Percentiles rank a stretch among this genome's conserved stretches.
Evolutionary conservation across 2,113 vertebrate genomes (phyloP).

Genomic region (Gymnobelideus leadbeateri): DNA sequence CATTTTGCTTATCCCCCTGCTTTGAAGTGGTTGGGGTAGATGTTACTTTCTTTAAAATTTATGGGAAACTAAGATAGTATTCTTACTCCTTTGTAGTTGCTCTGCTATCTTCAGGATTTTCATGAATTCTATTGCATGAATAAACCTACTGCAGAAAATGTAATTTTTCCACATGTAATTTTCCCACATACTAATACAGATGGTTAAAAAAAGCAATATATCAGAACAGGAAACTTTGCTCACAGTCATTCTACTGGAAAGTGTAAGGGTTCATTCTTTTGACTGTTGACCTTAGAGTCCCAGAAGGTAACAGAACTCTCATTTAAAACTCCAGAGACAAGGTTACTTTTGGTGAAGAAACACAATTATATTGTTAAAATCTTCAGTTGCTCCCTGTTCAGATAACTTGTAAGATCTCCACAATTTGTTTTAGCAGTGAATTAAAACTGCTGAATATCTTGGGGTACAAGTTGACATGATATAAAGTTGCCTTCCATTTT

Average conservation of each 20-base stretch:
- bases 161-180: background rate
- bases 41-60: constrained; percentile 17
- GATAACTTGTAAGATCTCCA: background rate
- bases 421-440: background rate
- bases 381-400: background rate
- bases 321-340: constrained; percentile 42
- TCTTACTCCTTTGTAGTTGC: background rate
- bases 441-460: background rate
- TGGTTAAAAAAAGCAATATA: background rate
- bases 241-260: background rate
- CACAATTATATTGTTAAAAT: constrained; percentile 6
- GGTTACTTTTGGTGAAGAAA: background rate
- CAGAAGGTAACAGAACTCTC: background rate
- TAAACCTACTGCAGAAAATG: background rate
- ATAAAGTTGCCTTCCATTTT: background rate
- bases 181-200: background rate
- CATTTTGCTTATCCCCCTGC: background rate
- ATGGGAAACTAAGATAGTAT: background rate
- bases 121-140: background rate
- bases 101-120: background rate
- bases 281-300: background rate
- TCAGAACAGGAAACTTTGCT: background rate
- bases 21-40: background rate
- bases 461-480: background rate
- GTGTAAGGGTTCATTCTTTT: constrained; percentile 2